phyloP scores from a whole-genome alignment of 1,140 invertebrate genomes.

The Teleopsis dalmanni region DNA sequence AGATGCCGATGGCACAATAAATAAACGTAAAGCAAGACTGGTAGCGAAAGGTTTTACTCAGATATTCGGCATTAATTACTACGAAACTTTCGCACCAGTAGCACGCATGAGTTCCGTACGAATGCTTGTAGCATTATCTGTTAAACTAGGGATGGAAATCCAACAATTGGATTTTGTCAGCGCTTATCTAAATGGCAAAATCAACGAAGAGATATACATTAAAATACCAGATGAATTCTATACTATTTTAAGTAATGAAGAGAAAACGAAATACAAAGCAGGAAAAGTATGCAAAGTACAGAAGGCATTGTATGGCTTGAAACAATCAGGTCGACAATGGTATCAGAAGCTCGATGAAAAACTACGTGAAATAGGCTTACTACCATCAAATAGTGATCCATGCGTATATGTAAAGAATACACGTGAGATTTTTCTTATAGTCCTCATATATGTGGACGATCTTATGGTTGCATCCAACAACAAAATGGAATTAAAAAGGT shows the following conservation, averaged over 20 bases:
- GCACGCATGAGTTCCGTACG: constrained; percentile 29
- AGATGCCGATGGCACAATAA: background rate
- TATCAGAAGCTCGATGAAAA: background rate
- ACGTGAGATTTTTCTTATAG: background rate
- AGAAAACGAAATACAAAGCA: constrained; percentile 2
- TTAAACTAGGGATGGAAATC: constrained; percentile 14
- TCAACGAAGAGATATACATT: constrained; percentile 37
- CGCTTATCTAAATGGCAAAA: constrained; percentile 39
- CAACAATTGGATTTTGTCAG: constrained; percentile 38
- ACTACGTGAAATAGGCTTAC: background rate
- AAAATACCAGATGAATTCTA: constrained; percentile 16
- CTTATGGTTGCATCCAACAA: background rate
- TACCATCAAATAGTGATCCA: background rate
- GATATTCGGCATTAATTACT: constrained; percentile 35
- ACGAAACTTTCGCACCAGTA: constrained; percentile 43
- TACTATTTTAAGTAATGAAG: background rate
- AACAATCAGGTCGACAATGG: background rate
- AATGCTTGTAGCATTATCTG: constrained; percentile 24
- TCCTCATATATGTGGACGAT: background rate
- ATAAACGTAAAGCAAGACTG: constrained; percentile 24
- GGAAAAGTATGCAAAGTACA: background rate
- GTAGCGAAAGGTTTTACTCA: constrained; percentile 42
- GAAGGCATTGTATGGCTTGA: constrained; percentile 2
- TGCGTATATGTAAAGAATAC: background rate
- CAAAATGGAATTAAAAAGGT: background rate